Evolutionary conservation across 2,797 vertebrate species (phyloP).

Genomic region (Emydoidea blandingii): DNA sequence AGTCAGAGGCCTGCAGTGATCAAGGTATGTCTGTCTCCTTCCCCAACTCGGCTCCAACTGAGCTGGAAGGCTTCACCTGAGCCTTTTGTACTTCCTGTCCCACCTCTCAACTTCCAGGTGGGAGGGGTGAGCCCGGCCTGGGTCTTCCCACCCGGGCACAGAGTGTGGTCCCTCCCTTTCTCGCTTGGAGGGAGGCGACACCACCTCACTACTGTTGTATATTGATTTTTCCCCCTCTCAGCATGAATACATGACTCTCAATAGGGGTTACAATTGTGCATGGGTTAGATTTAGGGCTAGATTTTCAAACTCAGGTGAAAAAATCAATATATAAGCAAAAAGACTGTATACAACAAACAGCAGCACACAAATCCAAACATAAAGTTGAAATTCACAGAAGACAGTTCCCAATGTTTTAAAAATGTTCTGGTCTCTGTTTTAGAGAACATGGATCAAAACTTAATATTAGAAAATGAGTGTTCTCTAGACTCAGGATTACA

Average conservation of each 20-base stretch:
- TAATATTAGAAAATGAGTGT: neutral
- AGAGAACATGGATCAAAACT: neutral
- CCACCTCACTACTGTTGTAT: too few relatives aligned
- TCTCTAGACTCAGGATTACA: neutral
- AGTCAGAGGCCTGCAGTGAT: too few relatives aligned
- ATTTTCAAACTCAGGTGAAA: slow-evolving; percentile 11
- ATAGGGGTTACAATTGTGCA: neutral
- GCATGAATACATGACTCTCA: neutral
- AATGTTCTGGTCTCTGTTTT: neutral
- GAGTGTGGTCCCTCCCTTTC: too few relatives aligned
- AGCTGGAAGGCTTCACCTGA: too few relatives aligned
- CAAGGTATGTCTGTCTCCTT: too few relatives aligned
- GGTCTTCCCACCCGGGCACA: too few relatives aligned
- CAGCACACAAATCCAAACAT: neutral
- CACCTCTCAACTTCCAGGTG: too few relatives aligned
- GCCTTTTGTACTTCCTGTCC: too few relatives aligned
- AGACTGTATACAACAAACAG: neutral
- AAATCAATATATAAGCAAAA: neutral
- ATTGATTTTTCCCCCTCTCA: slow-evolving; percentile 1
- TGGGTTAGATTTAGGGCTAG: neutral
- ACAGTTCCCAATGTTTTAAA: neutral
- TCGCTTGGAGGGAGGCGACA: too few relatives aligned
- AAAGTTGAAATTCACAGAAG: neutral
- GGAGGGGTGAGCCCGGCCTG: too few relatives aligned
- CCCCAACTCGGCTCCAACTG: too few relatives aligned